These are phyloP conservation scores for Eupithecia centaureata DNA, from an alignment of 2,888 invertebrate genomes.

Conservation along the genomic window DNA sequence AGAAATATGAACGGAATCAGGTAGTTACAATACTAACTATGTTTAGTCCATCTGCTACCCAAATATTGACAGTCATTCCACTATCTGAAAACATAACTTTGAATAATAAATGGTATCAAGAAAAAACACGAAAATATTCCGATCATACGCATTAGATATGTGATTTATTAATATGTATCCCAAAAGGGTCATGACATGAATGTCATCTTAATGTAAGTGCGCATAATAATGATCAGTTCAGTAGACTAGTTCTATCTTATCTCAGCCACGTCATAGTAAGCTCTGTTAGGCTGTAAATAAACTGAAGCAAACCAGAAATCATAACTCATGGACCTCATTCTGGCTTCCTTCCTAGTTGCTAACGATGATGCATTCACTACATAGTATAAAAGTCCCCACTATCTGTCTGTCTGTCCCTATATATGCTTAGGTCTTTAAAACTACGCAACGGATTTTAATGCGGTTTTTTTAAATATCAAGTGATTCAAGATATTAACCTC, in stretches of 20 bases:
- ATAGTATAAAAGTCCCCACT: no score
- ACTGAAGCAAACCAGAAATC: slow-evolving; percentile 27
- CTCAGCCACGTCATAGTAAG: not conserved
- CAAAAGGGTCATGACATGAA: slow-evolving; percentile 7
- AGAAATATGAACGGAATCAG: not conserved
- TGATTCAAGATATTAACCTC: no score
- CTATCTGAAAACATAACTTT: not conserved
- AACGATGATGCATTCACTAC: slow-evolving; percentile 16
- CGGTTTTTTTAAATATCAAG: no score
- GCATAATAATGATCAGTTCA: not conserved
- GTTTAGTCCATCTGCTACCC: not conserved
- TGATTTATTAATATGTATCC: not conserved
- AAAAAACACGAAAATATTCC: not conserved
- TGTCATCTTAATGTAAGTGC: not conserved
- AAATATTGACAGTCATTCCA: not conserved
- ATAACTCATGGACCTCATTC: slow-evolving; percentile 14
- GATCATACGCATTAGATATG: not conserved
- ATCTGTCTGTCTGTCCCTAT: no score
- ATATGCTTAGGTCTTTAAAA: no score
- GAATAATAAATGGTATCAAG: not conserved
- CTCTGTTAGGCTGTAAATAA: slow-evolving; percentile 11
- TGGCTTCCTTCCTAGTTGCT: slow-evolving; percentile 23
- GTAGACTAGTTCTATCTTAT: not conserved
- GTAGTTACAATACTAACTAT: not conserved
- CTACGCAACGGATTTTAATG: no score